Base-by-base conservation (phyloP, 1,140 invertebrate species). In the Cotesia glomerata region DNA sequence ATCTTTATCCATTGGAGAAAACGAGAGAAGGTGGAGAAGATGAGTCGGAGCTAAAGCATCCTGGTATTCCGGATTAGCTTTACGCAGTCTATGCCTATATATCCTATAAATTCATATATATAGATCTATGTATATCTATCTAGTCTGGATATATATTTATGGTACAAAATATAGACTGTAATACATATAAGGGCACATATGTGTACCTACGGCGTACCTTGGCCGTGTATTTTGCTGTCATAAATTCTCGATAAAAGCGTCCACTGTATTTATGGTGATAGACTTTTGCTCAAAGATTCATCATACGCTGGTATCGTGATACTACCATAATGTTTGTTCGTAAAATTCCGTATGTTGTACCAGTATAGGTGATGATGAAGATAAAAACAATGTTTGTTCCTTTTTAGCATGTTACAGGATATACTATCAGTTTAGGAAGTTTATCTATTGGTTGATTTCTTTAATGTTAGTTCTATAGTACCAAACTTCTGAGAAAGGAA, bases 1-100 rank as follows among this genome's bases (percentile, higher is more conserved):
- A 72, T 72, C 70, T 72, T 72, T 66, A 72, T 72, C 70, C 49
- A 35, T 26, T 36, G 54, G 61, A 58, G 69, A 49, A 49, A 63
- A 64, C 26, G 69, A 18, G 49, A 63, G 36, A 61, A 9, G 56
- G 32, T 32, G 18, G 59, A 18, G 52, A 51, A 65, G 66, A 26
- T 26, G 26, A 26, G 26, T 26, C 35, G 13, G 39, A 54, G 13
- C 2, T 49, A 63, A 35, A 36, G 39, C 39, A 58, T 58, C 18
- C 56, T 5, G 11, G 49, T 39, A 67, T 18, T 67, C 49, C 26
- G 65, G 65, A 67, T 67, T 67, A 67, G 39, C 32, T 39, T 4
- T 49, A 54, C 26, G 65, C 65, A 39, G 26, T 67, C 39, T 45
- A 45, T 45, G 39, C 39, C 39, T 45, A 45, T 45, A 45, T 45